Conservation (phyloP, 23 tunicate genomes). For the Diplosoma virens region DNA sequence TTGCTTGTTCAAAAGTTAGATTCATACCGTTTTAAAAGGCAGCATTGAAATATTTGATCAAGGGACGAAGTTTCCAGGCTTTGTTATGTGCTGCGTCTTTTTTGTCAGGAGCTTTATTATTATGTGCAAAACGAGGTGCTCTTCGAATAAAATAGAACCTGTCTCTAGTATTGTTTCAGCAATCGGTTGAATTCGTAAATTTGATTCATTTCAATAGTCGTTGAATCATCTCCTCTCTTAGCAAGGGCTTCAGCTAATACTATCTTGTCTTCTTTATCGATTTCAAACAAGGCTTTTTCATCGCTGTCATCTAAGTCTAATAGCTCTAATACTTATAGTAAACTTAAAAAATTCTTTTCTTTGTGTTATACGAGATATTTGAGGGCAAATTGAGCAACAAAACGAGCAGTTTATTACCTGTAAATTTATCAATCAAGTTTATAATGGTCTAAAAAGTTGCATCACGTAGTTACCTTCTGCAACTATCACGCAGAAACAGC, state of each 20-base stretch:
- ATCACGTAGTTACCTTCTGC: slow-evolving; percentile 1
- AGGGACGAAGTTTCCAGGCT: background rate
- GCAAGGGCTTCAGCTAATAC: slow-evolving; percentile 7
- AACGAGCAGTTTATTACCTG: no score
- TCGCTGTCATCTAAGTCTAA: background rate
- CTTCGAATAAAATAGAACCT: background rate
- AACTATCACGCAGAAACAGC: background rate
- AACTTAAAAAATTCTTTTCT: background rate
- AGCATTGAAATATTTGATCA: no score
- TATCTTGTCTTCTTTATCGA: background rate
- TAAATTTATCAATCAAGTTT: background rate
- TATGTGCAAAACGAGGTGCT: background rate
- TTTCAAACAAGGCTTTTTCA: background rate
- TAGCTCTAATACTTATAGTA: background rate
- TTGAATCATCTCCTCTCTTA: no score
- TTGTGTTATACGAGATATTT: background rate
- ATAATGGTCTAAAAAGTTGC: slow-evolving; percentile 7
- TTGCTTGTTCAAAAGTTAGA: no score
- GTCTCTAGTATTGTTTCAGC: no score
- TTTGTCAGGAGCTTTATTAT: background rate
- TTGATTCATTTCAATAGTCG: no score
- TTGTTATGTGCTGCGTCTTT: background rate
- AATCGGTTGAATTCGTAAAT: no score
- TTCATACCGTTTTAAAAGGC: background rate
- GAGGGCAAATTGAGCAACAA: background rate